Evolutionary conservation across 2,113 vertebrate species (phyloP).

Genomic region (Nipponia nippon): DNA sequence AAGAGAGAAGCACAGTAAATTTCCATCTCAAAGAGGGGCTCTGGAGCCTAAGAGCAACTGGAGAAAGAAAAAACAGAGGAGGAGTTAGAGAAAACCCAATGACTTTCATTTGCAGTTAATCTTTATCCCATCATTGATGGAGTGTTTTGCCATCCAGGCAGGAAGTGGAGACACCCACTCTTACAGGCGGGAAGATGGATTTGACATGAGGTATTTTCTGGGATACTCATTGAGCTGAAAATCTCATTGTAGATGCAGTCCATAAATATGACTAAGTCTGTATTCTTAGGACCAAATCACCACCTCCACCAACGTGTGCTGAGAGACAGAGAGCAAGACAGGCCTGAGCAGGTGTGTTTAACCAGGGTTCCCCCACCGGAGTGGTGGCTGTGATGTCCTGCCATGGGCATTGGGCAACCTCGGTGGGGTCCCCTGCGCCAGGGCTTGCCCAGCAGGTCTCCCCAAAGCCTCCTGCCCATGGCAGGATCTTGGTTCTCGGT

Average conservation of each 20-base stretch:
- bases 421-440: neutral
- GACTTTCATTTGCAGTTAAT: neutral
- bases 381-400: neutral
- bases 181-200: neutral
- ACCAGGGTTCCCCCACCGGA: rapidly evolving
- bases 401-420: neutral
- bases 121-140: neutral
- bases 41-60: neutral
- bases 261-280: neutral
- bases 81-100: neutral
- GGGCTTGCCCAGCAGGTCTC: neutral
- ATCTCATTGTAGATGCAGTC: neutral
- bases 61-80: neutral
- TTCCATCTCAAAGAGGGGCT: neutral
- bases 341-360: neutral
- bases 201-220: conserved; percentile 12
- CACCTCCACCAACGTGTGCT: neutral
- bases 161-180: conserved; percentile 24
- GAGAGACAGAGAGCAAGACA: neutral
- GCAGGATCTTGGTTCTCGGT: neutral
- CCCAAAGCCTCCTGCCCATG: neutral
- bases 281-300: neutral
- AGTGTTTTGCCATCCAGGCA: neutral
- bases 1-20: neutral
- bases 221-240: neutral